Evolutionary conservation across 2,113 vertebrate genomes (phyloP), one percentile per base, ranked within the genome.

Genomic region (Microcebus tavaratra): DNA sequence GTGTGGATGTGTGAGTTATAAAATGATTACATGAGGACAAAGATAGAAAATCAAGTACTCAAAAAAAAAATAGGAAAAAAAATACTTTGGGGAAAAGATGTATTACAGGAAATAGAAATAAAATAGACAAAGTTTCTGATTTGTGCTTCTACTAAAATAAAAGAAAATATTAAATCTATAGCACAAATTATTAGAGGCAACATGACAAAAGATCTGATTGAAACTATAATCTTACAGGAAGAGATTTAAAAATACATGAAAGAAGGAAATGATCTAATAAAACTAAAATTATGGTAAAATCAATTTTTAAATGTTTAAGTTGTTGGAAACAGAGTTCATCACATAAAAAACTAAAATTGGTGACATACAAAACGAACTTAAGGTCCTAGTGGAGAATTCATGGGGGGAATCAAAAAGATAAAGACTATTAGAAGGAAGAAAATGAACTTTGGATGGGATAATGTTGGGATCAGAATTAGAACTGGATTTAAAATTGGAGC

Each of bases 1-100:
- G 1, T 23, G 14, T 1, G 9, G 1, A 36, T 27, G 1, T 15
- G 14, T 2, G 7, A 0, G 0, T 86, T 83, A 79, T 42, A 70
- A 94, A 57, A 88, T 76, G 5, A 80, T 53, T 50, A 6, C 14
- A 36, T 75, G 2, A 95, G 34, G 2, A 5, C 27, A 79, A 75
- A 36, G 5, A 78, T 82, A 81, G 23, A 90, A 79, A 72, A 82
- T 34, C 3, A 25, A n/a, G 13, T 3, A 34, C 12, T 61, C 18
- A 23, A 55, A 59, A 59, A 59, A 29, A 29, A 79, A 17, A 23
- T 1, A 68, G 15, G 53, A 55, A 6, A 9, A 67, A 31, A 48
- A 76, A 63, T 55, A 81, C 4, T 70, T 89, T 86, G 20, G 17
- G 2, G 2, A 80, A 63, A 86, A 20, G 23, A 45, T 39, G 10